Percentiles rank a stretch among this genome's conserved stretches.
Evolutionary conservation across 2,797 vertebrate genomes (phyloP).

Genomic region (Chaetodon trifasciatus): DNA sequence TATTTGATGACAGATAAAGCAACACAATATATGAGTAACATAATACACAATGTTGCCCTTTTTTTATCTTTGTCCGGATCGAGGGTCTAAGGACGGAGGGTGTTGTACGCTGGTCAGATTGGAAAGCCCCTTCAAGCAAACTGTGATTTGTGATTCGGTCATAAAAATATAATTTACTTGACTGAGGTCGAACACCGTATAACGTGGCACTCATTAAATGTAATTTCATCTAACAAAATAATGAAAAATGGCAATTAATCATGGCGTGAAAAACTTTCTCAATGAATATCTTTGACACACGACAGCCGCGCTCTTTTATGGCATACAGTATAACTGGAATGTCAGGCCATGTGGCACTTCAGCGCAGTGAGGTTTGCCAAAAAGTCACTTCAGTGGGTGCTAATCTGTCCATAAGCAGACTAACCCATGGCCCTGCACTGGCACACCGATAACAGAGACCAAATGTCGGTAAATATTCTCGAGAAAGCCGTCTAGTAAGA

Average conservation of each 20-base stretch:
- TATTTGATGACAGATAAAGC: background rate
- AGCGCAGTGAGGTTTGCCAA: constrained; percentile 45
- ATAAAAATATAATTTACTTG: too few species aligned
- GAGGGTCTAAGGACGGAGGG: too few species aligned
- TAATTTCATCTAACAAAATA: background rate
- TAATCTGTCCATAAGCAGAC: constrained; percentile 61
- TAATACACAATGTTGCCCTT: too few species aligned
- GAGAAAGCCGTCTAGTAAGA: background rate
- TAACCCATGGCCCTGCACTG: constrained; percentile 43
- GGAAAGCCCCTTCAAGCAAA: too few species aligned
- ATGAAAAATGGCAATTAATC: background rate
- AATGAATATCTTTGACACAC: constrained; percentile 17
- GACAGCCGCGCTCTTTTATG: constrained; percentile 28
- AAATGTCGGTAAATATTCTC: constrained; percentile 36
- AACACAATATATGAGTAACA: background rate
- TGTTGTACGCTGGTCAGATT: too few species aligned
- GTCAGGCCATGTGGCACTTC: constrained; percentile 48
- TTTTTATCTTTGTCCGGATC: too few species aligned
- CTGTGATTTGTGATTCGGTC: too few species aligned
- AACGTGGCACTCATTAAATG: background rate
- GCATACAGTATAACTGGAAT: constrained; percentile 14
- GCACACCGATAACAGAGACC: constrained; percentile 18
- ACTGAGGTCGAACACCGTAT: background rate
- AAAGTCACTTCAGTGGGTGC: constrained; percentile 53
- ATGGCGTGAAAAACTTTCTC: background rate